Conservation (phyloP, 2,797 vertebrate genomes). For the Crypturellus tataupa region DNA sequence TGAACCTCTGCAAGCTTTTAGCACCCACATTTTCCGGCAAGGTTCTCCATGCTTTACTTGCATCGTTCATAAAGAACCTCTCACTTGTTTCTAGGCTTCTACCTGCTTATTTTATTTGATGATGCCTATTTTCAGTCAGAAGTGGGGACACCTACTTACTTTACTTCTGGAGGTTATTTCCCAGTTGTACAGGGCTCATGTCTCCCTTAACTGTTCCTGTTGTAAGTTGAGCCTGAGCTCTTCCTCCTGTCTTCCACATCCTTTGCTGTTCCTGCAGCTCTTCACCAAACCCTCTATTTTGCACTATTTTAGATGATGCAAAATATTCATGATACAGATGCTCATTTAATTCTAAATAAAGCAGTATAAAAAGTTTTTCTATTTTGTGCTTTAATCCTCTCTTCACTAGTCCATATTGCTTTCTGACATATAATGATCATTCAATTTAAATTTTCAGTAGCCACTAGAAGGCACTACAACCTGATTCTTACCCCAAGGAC, state of each 20-base stretch:
- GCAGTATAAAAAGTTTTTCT: neutral
- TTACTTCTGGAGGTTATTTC: neutral
- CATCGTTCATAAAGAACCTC: neutral
- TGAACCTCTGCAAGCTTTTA: neutral
- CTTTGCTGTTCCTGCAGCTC: neutral
- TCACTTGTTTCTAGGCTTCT: neutral
- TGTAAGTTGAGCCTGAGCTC: neutral
- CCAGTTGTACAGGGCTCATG: neutral
- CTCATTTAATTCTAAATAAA: neutral
- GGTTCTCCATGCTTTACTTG: neutral
- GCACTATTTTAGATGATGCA: neutral
- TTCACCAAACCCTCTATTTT: neutral
- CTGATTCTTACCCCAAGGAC: neutral
- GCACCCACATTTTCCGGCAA: neutral
- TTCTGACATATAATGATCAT: neutral
- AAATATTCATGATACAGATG: no score
- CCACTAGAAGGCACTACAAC: neutral
- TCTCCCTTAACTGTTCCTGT: neutral
- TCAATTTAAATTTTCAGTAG: neutral
- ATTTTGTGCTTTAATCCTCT: neutral
- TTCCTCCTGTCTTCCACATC: neutral
- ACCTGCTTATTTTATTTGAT: neutral
- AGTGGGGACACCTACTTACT: no score
- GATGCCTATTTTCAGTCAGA: neutral
- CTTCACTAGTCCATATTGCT: neutral